phyloP scores from a whole-genome alignment of 2,113 vertebrate genomes.

The Chaetodon trifascialis region DNA sequence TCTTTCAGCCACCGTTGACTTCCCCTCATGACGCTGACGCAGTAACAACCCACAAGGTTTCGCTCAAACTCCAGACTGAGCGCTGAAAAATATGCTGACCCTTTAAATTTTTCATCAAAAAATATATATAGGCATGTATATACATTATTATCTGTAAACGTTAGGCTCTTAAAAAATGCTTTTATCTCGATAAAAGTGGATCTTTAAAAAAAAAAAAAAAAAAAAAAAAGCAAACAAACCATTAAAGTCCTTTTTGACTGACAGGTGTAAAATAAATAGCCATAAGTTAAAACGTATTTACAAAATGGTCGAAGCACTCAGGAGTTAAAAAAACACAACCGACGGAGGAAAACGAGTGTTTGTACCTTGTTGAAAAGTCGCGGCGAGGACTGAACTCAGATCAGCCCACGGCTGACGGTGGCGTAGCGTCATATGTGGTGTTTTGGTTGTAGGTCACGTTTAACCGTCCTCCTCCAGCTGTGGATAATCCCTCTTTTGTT shows the following conservation, averaged over 20 bases:
- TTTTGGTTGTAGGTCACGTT: background rate
- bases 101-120: slow-evolving; percentile 63
- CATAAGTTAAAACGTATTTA: slow-evolving; percentile 77
- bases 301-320: slow-evolving; percentile 65
- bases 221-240: slow-evolving; percentile 17
- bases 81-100: slow-evolving; percentile 57
- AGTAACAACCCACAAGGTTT: slow-evolving; percentile 47
- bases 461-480: background rate
- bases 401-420: background rate
- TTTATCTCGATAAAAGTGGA: slow-evolving; percentile 57
- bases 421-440: background rate
- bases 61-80: slow-evolving; percentile 26
- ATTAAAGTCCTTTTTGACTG: slow-evolving; percentile 8
- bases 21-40: slow-evolving; percentile 16
- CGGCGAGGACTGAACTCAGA: background rate
- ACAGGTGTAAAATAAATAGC: slow-evolving; percentile 81
- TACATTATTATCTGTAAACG: slow-evolving; percentile 69
- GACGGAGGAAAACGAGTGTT: background rate
- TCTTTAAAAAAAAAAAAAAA: slow-evolving; percentile 27
- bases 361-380: background rate
- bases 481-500: background rate
- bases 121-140: slow-evolving; percentile 73
- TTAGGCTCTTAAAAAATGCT: slow-evolving; percentile 58
- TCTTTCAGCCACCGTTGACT: slow-evolving; percentile 1
- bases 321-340: slow-evolving; percentile 63